phyloP scores from a whole-genome alignment of 2,888 invertebrate species.

The Pseudanteris insignis region DNA sequence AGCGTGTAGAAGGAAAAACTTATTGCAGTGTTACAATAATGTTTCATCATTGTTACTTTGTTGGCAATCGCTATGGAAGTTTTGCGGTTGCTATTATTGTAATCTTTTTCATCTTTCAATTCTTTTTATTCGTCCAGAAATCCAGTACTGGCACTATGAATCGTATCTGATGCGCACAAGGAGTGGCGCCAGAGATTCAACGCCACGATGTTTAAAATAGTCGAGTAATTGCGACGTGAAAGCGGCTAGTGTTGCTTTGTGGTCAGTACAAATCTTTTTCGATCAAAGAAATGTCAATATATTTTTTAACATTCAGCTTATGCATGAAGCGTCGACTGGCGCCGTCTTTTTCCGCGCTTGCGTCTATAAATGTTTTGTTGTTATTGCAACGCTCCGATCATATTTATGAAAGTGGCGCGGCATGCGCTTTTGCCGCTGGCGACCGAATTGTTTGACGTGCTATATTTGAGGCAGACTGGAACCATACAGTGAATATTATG shows the following conservation, averaged over 20 bases:
- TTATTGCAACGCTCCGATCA: slow-evolving; percentile 7
- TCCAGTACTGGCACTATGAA: slow-evolving; percentile 26
- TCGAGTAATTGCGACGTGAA: slow-evolving; percentile 37
- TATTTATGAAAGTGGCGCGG: slow-evolving; percentile 10
- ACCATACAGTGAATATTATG: slow-evolving; percentile 1
- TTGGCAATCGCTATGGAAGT: no score
- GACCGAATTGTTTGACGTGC: background rate
- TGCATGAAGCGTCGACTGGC: background rate
- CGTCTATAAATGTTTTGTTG: slow-evolving; percentile 28
- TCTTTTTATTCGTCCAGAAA: slow-evolving; percentile 15
- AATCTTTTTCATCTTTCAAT: no score
- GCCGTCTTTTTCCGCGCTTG: slow-evolving; percentile 10
- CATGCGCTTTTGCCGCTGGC: slow-evolving; percentile 4
- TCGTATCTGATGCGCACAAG: slow-evolving; percentile 39
- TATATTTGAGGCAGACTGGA: slow-evolving; percentile 1
- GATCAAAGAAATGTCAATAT: slow-evolving; percentile 36
- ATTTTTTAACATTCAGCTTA: slow-evolving; percentile 20
- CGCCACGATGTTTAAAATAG: slow-evolving; percentile 30
- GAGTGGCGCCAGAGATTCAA: slow-evolving; percentile 34
- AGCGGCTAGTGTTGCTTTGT: slow-evolving; percentile 24
- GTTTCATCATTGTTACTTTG: no score
- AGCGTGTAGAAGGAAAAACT: no score
- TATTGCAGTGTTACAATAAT: no score
- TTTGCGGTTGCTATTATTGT: no score
- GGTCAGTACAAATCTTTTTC: slow-evolving; percentile 26